phyloP scores from a whole-genome alignment of 2,888 invertebrate genomes.

The Catocala sponsa region DNA sequence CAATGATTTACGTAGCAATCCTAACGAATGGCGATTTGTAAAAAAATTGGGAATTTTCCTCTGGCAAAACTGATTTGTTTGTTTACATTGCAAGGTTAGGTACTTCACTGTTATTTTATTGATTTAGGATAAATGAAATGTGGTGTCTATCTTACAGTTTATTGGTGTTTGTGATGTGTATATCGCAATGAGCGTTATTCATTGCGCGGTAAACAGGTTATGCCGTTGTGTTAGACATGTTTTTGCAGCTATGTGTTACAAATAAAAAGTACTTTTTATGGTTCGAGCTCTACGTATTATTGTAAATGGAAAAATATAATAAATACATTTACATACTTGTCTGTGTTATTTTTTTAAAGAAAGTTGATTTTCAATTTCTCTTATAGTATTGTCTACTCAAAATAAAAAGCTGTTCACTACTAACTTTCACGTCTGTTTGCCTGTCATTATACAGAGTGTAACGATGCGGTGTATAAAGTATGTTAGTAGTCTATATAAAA shows the following conservation, averaged over 20 bases:
- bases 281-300: no score
- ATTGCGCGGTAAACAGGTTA: conserved; percentile 12
- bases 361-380: no score
- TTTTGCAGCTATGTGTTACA: not conserved
- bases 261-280: not conserved
- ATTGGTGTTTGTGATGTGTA: conserved; percentile 11
- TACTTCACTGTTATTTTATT: conserved; percentile 29
- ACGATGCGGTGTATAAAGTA: no score
- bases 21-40: conserved; percentile 44
- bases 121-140: conserved; percentile 25
- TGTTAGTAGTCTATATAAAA: no score
- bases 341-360: no score
- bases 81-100: conserved; percentile 28
- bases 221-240: conserved; percentile 3
- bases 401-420: no score
- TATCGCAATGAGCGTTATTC: conserved; percentile 12
- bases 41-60: conserved; percentile 24
- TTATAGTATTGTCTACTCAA: no score
- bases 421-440: no score
- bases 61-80: conserved; percentile 38
- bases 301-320: no score
- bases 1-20: conserved; percentile 47
- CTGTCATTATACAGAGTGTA: no score
- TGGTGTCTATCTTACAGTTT: conserved; percentile 7
- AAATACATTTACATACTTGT: no score